phyloP scores from a whole-genome alignment of 2,888 invertebrate genomes.

The Fissipunctia ypsillon region DNA sequence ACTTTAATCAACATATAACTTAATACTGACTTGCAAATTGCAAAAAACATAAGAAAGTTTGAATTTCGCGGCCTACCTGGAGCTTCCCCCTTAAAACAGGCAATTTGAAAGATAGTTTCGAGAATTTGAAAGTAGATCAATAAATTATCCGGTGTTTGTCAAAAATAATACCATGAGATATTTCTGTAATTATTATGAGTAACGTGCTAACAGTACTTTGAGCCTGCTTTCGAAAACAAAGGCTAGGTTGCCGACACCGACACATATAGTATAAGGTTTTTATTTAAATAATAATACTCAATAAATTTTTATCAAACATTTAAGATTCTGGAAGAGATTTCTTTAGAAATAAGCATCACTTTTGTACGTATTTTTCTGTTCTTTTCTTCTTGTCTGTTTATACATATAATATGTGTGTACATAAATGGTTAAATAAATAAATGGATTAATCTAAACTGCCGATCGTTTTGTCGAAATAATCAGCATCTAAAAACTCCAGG shows the following conservation, averaged over 20 bases:
- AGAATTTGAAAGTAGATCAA: background rate
- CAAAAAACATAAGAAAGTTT: too few species aligned
- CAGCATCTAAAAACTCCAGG: background rate
- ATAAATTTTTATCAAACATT: too few species aligned
- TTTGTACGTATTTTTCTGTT: too few species aligned
- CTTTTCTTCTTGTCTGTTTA: too few species aligned
- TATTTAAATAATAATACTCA: background rate
- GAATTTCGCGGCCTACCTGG: too few species aligned
- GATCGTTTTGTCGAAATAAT: background rate
- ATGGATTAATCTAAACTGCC: background rate
- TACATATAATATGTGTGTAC: too few species aligned
- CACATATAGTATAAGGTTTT: background rate
- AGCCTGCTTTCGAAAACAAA: background rate
- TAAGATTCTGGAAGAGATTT: too few species aligned
- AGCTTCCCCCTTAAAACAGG: background rate
- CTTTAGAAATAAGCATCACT: too few species aligned
- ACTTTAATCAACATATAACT: too few species aligned
- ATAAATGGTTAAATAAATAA: too few species aligned
- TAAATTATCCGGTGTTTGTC: background rate
- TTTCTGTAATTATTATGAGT: background rate
- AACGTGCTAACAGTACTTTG: background rate
- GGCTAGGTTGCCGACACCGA: background rate
- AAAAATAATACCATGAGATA: background rate
- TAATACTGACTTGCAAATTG: too few species aligned
- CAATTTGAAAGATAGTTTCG: too few species aligned